Percentiles rank a stretch among this genome's conserved stretches.
phyloP scores from a whole-genome alignment of 2,888 invertebrate species.

The Epirrhoe alternata region DNA sequence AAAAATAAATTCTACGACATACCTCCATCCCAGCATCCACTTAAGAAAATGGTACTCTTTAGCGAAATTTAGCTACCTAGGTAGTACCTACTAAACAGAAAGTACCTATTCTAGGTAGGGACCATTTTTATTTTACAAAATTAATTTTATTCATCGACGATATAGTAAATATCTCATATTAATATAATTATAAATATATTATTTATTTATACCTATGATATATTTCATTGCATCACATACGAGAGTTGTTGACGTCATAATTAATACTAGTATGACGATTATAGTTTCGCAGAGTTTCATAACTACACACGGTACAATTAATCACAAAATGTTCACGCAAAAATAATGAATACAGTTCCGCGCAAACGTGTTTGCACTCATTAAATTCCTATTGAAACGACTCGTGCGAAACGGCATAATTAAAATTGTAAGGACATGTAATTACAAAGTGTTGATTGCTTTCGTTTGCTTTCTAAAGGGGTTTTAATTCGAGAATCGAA shows the following conservation, averaged over 20 bases:
- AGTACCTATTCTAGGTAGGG: too few species aligned
- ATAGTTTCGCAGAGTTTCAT: background rate
- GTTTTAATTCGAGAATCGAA: background rate
- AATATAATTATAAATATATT: too few species aligned
- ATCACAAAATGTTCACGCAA: background rate
- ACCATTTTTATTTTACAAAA: too few species aligned
- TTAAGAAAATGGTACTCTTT: background rate
- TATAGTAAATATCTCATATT: too few species aligned
- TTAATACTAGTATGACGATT: too few species aligned
- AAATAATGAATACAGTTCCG: constrained; percentile 4
- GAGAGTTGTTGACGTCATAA: background rate
- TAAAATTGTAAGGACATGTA: constrained; percentile 12
- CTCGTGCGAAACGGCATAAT: constrained; percentile 10
- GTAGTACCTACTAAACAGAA: too few species aligned
- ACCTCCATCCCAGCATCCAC: too few species aligned
- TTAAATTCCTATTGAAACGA: constrained; percentile 3
- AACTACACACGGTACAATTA: constrained; percentile 1
- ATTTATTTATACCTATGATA: too few species aligned
- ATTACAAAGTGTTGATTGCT: constrained; percentile 16
- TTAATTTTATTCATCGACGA: too few species aligned
- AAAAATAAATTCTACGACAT: background rate
- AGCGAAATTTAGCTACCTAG: too few species aligned
- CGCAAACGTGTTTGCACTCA: constrained; percentile 6
- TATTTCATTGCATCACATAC: too few species aligned
- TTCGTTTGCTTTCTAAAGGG: constrained; percentile 10